Conservation (phyloP, 2,797 vertebrate species). For the Sitta carolinensis region DNA sequence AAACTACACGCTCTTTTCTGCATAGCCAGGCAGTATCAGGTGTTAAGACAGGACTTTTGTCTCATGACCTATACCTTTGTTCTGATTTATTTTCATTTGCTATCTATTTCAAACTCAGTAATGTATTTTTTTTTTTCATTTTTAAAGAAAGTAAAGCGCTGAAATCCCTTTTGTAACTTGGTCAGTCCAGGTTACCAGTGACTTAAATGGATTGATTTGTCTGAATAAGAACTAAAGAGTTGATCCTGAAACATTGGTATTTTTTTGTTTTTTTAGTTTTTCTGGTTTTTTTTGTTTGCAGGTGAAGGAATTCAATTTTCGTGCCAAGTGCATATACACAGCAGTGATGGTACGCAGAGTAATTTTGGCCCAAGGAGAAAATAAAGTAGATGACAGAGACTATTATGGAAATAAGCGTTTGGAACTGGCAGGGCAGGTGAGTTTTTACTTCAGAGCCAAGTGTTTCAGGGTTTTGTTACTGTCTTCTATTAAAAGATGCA, state of each 20-base stretch:
- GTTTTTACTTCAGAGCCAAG: neutral
- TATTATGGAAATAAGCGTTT: conserved; percentile 98
- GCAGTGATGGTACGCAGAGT: conserved; percentile 98
- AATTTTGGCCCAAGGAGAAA: conserved; percentile 94
- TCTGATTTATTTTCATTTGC: neutral
- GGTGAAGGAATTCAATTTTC: conserved; percentile 99
- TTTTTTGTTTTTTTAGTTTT: neutral
- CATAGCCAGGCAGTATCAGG: neutral
- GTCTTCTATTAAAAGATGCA: neutral
- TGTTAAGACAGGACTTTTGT: neutral
- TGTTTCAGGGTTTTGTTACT: neutral
- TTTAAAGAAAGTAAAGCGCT: neutral
- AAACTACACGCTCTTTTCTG: neutral
- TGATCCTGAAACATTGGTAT: neutral
- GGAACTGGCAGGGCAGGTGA: conserved; percentile 97
- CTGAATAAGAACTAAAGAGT: neutral
- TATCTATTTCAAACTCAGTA: neutral
- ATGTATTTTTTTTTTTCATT: neutral
- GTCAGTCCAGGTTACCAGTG: neutral
- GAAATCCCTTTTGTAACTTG: neutral
- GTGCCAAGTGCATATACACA: conserved; percentile 96
- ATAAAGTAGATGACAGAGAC: conserved; percentile 98
- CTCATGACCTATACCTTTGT: neutral
- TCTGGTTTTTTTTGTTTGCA: conserved; percentile 27
- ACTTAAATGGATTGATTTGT: neutral